phyloP scores from a whole-genome alignment of 2,113 vertebrate genomes.

The Passerina amoena region DNA sequence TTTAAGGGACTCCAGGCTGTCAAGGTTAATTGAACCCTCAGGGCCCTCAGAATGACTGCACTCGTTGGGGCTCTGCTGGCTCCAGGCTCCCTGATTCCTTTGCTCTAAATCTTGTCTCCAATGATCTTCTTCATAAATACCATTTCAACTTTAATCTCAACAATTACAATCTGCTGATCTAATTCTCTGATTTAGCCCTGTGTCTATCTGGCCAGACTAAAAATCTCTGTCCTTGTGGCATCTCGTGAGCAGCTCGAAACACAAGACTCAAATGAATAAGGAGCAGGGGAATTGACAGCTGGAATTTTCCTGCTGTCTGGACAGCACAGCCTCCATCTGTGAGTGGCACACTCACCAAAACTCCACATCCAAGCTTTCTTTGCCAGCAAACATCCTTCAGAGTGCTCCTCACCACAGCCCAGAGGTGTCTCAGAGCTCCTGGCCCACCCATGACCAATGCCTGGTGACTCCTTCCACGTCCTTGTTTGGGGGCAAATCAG shows the following conservation, averaged over 20 bases:
- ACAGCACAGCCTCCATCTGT: background rate
- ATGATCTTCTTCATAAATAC: constrained; percentile 43
- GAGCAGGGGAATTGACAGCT: background rate
- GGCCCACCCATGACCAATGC: fast-evolving
- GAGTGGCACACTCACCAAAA: background rate
- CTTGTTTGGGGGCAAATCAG: background rate
- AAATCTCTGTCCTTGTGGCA: background rate
- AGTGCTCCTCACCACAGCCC: background rate
- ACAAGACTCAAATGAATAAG: background rate
- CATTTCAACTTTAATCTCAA: constrained; percentile 33
- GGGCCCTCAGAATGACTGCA: constrained; percentile 10
- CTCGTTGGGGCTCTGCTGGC: constrained; percentile 17
- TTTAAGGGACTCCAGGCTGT: constrained; percentile 56
- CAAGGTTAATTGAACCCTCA: constrained; percentile 69
- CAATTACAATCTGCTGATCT: background rate
- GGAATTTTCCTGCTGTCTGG: background rate
- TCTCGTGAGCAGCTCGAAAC: background rate
- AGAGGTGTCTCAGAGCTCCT: background rate
- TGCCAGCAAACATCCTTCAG: background rate
- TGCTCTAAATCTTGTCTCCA: constrained; percentile 36
- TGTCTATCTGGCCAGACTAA: background rate
- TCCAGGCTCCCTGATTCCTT: constrained; percentile 7
- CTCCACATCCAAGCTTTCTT: background rate
- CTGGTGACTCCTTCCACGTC: background rate
- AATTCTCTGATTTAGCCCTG: background rate